Evolutionary conservation across 30 jellyfish, hydroid and myxozoan species (phyloP).

Genomic region (Hydractinia symbiolongicarpus): DNA sequence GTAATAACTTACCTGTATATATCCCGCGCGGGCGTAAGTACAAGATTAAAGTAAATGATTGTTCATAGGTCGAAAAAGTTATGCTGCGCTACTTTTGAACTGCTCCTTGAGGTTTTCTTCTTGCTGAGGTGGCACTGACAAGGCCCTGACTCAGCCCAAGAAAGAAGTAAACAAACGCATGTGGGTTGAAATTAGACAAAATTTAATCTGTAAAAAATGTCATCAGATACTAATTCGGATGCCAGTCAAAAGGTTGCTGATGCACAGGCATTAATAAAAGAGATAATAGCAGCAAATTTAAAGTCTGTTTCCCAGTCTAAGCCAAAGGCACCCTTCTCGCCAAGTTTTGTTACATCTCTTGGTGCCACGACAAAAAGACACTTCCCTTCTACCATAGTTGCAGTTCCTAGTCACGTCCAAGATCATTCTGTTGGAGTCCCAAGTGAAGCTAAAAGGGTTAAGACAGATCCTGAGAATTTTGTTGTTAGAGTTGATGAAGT

Average conservation of each 20-base stretch:
- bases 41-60: no score
- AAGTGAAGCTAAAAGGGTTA: background rate
- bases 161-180: constrained; percentile 25
- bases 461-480: background rate
- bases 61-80: no score
- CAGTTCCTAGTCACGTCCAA: constrained; percentile 22
- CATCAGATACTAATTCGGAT: background rate
- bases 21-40: no score
- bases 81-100: no score
- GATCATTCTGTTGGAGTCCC: constrained; percentile 16
- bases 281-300: constrained; percentile 24
- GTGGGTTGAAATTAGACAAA: background rate
- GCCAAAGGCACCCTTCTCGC: background rate
- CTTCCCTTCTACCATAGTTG: background rate
- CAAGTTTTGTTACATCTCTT: constrained; percentile 9
- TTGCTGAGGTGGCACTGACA: constrained; percentile 99
- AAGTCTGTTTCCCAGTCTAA: constrained; percentile 3
- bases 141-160: constrained; percentile 37
- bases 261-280: constrained; percentile 28
- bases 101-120: background rate
- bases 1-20: no score
- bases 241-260: background rate
- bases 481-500: constrained; percentile 11
- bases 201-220: background rate
- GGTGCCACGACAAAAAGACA: background rate